Conservation (phyloP, 2,113 vertebrate species). For the Rhodinocichla rosea region DNA sequence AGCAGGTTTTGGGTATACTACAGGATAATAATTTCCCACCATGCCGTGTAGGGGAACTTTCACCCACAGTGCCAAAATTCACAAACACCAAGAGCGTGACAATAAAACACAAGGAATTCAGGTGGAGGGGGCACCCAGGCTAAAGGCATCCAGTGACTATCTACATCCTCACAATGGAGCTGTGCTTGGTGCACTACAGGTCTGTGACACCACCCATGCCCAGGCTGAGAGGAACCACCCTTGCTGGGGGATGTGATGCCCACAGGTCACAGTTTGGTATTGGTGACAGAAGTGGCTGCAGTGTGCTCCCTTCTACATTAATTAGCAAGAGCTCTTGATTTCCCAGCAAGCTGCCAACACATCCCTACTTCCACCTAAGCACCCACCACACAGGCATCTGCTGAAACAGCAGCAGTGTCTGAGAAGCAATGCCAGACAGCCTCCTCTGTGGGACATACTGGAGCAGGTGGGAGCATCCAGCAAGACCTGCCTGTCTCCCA, state of each 20-base stretch:
- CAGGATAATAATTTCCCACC: not conserved
- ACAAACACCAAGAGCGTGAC: constrained; percentile 2
- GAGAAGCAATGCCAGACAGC: not conserved
- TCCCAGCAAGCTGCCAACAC: not conserved
- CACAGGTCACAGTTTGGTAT: not conserved
- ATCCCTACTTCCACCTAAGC: not conserved
- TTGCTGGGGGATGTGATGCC: not conserved
- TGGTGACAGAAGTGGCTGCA: not conserved
- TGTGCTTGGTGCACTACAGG: not conserved
- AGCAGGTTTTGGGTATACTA: not conserved
- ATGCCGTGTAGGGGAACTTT: not conserved
- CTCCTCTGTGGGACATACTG: not conserved
- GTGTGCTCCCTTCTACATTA: not conserved
- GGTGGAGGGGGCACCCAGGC: constrained; percentile 17
- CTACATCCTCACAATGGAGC: not conserved
- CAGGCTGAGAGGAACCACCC: not conserved
- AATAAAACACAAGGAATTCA: not conserved
- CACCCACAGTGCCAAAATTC: not conserved
- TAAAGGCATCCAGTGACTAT: constrained; percentile 37
- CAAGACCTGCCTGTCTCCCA: not conserved
- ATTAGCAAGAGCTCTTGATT: not conserved
- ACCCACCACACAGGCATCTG: not conserved
- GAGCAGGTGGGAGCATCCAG: not conserved
- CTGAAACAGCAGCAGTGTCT: not conserved
- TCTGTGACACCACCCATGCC: not conserved